Conservation (phyloP, 2,888 invertebrate genomes). For the Hirtodrosophila duncani region DNA sequence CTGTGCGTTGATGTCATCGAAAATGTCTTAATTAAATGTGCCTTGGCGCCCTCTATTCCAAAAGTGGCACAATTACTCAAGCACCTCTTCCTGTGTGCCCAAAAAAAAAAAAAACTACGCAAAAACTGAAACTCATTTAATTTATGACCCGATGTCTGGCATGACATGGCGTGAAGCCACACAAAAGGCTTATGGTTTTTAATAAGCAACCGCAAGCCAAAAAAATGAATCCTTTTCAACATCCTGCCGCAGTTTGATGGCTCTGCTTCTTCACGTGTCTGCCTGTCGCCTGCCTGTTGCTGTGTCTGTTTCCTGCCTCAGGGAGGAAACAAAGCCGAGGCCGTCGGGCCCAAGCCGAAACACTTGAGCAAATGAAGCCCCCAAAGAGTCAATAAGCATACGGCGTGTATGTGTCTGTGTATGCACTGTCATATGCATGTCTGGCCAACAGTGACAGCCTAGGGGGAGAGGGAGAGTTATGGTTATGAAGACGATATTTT, state of each 20-base stretch:
- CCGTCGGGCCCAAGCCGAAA: conserved; percentile 43
- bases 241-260: conserved; percentile 13
- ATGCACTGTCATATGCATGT: too few relatives aligned
- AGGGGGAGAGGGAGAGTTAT: conserved; percentile 38
- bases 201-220: conserved; percentile 1
- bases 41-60: conserved; percentile 31
- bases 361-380: conserved; percentile 62
- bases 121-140: conserved; percentile 58
- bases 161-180: conserved; percentile 42
- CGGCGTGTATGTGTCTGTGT: too few relatives aligned
- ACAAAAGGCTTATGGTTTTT: conserved; percentile 36
- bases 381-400: conserved; percentile 37
- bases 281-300: conserved; percentile 48
- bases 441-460: neutral
- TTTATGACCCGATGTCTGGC: conserved; percentile 60
- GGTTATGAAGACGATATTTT: conserved; percentile 66
- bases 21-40: conserved; percentile 76
- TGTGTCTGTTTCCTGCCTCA: conserved; percentile 44
- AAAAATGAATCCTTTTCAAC: conserved; percentile 34
- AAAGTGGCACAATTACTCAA: conserved; percentile 56
- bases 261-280: conserved; percentile 13
- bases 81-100: conserved; percentile 4
- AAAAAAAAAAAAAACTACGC: neutral
- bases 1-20: conserved; percentile 73
- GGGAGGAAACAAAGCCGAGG: conserved; percentile 40